Evolutionary conservation across 1,140 invertebrate species (phyloP).

Genomic region (Micrasema minimum): DNA sequence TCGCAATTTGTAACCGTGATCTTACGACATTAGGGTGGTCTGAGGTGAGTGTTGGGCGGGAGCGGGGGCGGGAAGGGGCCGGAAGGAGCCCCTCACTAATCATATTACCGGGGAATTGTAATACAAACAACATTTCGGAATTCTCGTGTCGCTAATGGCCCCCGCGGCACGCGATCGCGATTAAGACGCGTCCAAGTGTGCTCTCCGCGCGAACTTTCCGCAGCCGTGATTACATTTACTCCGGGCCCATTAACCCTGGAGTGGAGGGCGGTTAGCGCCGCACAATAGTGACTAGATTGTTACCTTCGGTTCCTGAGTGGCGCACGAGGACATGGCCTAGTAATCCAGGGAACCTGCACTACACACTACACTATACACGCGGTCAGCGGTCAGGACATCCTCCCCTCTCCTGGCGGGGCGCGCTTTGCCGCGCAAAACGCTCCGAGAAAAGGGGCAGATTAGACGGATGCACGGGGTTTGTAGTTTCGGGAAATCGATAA

Average conservation of each 20-base stretch:
- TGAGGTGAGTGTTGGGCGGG: too few relatives aligned
- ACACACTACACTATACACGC: neutral
- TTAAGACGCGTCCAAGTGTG: conserved; percentile 48
- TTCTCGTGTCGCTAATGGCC: conserved; percentile 29
- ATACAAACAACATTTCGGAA: conserved; percentile 16
- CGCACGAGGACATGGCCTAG: conserved; percentile 40
- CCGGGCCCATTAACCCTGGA: conserved; percentile 34
- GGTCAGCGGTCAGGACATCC: neutral
- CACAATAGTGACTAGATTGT: conserved; percentile 10
- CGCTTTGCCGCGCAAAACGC: conserved; percentile 21
- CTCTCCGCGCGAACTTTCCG: conserved; percentile 34
- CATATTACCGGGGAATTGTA: conserved; percentile 17
- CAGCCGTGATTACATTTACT: conserved; percentile 27
- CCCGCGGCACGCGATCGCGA: conserved; percentile 47
- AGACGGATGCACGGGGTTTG: conserved; percentile 5
- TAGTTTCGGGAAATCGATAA: conserved; percentile 18
- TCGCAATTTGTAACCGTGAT: too few relatives aligned
- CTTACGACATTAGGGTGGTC: too few relatives aligned
- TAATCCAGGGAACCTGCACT: neutral
- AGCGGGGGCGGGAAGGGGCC: neutral
- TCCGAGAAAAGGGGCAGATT: neutral
- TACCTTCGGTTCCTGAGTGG: conserved; percentile 46
- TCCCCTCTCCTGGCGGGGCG: neutral
- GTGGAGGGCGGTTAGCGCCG: conserved; percentile 16
- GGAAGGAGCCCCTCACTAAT: conserved; percentile 36